Conservation (phyloP, 2,797 vertebrate genomes). For the Parambassis ranga region DNA sequence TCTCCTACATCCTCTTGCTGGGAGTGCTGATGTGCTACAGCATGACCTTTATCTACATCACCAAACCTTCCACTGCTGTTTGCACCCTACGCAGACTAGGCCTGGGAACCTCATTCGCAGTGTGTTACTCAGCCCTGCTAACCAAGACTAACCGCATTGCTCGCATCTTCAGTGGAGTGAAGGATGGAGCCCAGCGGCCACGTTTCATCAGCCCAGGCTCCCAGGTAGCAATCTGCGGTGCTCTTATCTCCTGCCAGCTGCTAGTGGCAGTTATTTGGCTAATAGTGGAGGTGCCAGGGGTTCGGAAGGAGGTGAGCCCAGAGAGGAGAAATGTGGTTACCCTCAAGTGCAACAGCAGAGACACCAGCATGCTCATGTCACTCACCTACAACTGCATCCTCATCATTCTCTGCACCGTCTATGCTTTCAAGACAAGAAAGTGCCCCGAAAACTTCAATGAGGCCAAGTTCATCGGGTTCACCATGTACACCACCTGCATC, state of each 20-base stretch:
- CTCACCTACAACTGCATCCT: slow-evolving; percentile 96
- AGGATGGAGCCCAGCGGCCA: slow-evolving; percentile 91
- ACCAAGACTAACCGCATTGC: slow-evolving; percentile 99
- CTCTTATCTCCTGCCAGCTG: slow-evolving; percentile 95
- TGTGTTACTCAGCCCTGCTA: slow-evolving; percentile 95
- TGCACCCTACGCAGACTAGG: slow-evolving; percentile 93
- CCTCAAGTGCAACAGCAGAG: slow-evolving; percentile 94
- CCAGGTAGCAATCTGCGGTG: slow-evolving; percentile 94
- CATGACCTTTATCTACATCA: slow-evolving; percentile 97
- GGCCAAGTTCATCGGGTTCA: slow-evolving; percentile 99
- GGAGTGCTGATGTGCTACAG: slow-evolving; percentile 97
- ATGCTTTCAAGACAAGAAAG: slow-evolving; percentile 98
- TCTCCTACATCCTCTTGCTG: slow-evolving; percentile 93
- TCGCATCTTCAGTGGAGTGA: slow-evolving; percentile 93
- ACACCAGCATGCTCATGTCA: slow-evolving; percentile 95
- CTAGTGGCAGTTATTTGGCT: slow-evolving; percentile 93
- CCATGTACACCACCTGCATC: slow-evolving; percentile 99
- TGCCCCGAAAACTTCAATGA: slow-evolving; percentile 99
- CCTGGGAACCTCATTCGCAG: slow-evolving; percentile 92
- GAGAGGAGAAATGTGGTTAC: slow-evolving; percentile 94
- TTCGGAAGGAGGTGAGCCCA: slow-evolving; percentile 90
- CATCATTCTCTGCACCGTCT: slow-evolving; percentile 96
- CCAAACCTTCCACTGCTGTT: slow-evolving; percentile 90
- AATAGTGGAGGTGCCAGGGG: slow-evolving; percentile 91
- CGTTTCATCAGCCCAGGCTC: slow-evolving; percentile 96